Percentiles rank a stretch among this genome's conserved stretches.
Evolutionary conservation across 2,113 vertebrate species (phyloP).

Genomic region (Oreochromis aureus): DNA sequence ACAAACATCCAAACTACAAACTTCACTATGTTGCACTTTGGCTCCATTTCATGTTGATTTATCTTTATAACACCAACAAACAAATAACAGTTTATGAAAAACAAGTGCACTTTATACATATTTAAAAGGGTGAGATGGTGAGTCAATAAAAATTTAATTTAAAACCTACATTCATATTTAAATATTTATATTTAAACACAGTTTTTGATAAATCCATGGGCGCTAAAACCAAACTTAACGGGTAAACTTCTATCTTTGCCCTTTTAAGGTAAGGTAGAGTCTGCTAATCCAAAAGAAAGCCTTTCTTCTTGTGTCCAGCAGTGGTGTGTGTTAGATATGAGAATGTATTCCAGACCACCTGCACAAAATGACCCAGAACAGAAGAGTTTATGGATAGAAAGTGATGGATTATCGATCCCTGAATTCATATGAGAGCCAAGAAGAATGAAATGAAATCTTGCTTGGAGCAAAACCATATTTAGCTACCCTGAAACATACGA

Average conservation of each 20-base stretch:
- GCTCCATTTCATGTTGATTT: background rate
- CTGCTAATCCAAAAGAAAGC: background rate
- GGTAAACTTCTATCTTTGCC: background rate
- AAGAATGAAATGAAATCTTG: background rate
- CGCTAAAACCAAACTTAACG: background rate
- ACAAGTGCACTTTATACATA: background rate
- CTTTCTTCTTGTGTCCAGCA: accelerated
- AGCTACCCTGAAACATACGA: background rate
- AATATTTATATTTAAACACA: background rate
- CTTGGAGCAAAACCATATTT: background rate
- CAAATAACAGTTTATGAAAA: background rate
- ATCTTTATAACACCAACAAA: background rate
- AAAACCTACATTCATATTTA: background rate
- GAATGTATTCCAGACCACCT: background rate
- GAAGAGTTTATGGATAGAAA: background rate
- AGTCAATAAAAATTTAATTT: background rate
- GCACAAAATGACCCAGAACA: background rate
- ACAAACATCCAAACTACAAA: background rate
- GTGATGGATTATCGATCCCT: background rate
- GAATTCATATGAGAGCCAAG: background rate
- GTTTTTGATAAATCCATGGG: background rate
- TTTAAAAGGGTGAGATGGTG: background rate
- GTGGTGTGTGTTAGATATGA: background rate
- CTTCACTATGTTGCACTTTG: background rate
- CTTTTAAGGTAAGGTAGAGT: background rate